phyloP scores from a whole-genome alignment of 2,797 vertebrate genomes.

The Leptodactylus fallax region DNA sequence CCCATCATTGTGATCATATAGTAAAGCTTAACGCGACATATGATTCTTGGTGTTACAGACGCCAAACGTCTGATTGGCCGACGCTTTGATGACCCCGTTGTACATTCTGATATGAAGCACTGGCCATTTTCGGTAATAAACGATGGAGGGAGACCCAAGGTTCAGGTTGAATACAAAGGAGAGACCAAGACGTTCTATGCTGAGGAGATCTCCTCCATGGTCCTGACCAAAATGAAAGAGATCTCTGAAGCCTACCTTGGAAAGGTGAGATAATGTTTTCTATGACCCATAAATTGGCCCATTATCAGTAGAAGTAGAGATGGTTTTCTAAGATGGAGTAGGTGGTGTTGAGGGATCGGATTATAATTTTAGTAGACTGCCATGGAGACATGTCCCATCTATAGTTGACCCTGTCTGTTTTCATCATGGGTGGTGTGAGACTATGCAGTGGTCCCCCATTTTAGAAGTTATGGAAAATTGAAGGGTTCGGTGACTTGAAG shows the following conservation, averaged over 20 bases:
- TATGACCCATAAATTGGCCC: neutral
- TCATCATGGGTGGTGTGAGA: no score
- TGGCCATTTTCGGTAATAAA: conserved; percentile 91
- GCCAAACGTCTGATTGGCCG: conserved; percentile 91
- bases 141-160: conserved; percentile 85
- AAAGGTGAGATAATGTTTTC: conserved; percentile 75
- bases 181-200: conserved; percentile 86
- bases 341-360: neutral
- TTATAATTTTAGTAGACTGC: neutral
- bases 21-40: neutral
- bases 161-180: conserved; percentile 90
- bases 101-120: conserved; percentile 91
- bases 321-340: neutral
- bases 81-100: conserved; percentile 85
- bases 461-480: no score
- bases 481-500: no score
- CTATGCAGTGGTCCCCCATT: no score
- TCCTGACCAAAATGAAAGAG: conserved; percentile 94
- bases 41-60: conserved; percentile 74
- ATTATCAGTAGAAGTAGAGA: neutral
- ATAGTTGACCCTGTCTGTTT: neutral
- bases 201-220: conserved; percentile 93
- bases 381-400: neutral
- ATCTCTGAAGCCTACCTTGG: conserved; percentile 90
- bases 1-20: neutral